Evolutionary conservation across 2,113 vertebrate species (phyloP).

Genomic region (Chaetodon trifascialis): DNA sequence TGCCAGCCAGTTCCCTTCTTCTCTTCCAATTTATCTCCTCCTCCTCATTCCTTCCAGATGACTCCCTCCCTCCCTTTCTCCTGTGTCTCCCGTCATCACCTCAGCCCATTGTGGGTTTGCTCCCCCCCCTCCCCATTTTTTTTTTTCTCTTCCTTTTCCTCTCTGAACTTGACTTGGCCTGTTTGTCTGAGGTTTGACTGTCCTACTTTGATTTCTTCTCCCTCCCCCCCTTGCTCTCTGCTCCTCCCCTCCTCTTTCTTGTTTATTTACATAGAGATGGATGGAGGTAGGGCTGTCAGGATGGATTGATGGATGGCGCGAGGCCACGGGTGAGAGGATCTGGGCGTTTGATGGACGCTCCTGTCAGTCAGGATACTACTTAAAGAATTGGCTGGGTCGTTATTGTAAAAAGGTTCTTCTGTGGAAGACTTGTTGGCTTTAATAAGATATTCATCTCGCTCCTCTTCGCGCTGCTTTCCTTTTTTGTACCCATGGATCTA

Average conservation of each 20-base stretch:
- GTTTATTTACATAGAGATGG: constrained; percentile 71
- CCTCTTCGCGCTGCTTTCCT: not conserved
- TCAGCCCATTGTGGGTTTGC: constrained; percentile 54
- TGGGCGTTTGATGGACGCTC: constrained; percentile 64
- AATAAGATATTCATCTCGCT: constrained; percentile 32
- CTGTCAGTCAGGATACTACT: constrained; percentile 68
- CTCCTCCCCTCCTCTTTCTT: constrained; percentile 40
- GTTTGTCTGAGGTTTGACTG: constrained; percentile 53
- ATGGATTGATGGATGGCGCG: constrained; percentile 71
- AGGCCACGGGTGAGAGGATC: constrained; percentile 69
- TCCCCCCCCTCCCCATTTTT: not conserved
- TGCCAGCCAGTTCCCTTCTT: constrained; percentile 56
- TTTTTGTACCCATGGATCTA: constrained; percentile 22
- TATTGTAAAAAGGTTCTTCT: constrained; percentile 47
- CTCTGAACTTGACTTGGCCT: constrained; percentile 32
- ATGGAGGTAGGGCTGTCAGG: constrained; percentile 49
- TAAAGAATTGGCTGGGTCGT: constrained; percentile 64
- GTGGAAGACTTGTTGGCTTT: not conserved
- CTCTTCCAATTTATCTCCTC: constrained; percentile 41
- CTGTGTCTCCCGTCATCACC: constrained; percentile 51
- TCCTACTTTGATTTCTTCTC: constrained; percentile 67
- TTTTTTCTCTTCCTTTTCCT: constrained; percentile 40
- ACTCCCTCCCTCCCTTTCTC: constrained; percentile 31
- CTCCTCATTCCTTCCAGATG: constrained; percentile 70
- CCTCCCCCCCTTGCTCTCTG: constrained; percentile 8